Base-by-base conservation (phyloP, 2,113 vertebrate genomes). In the Bubo bubo region DNA sequence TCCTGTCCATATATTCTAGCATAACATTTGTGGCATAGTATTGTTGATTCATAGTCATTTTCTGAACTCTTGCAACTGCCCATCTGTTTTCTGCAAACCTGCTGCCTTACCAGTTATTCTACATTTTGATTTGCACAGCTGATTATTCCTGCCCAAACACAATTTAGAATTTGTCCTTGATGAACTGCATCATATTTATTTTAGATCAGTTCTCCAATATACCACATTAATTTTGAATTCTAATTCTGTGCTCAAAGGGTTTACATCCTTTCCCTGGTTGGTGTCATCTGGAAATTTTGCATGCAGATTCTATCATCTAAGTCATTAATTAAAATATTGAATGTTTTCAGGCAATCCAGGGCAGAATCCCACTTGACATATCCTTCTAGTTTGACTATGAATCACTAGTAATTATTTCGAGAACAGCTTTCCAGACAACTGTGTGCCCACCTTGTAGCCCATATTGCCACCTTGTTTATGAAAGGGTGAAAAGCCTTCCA, bases 241-340 rank as follows among this genome's bases (percentile, higher is more conserved):
- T 94, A 95, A 95, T 92, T 62, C 66, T 79, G 43, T 47, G 73
- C 77, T 96, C 66, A 82, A 74, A 94, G 66, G 20, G 92, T 39
- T 96, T 96, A 72, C 49, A 72, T 95, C 77, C 74, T 88, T 85
- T 86, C 84, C 67, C 85, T 59, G 49, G 53, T 55, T 86, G 45
- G 70, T 88, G 45, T 96, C 85, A 90, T 95, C 87, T 88, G 66
- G 66, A 95, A 94, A 95, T 88, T 88, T 18, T 91, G 87, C 81
- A 95, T 90, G 92, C 74, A 85, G 77, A 92, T 93, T 96, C 85
- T 74, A 91, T 79, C 67, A 88, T 72, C 73, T 82, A 81, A 90
- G 81, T 90, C 62, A 90, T 90, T 96, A 95, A 96, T 97, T 96
- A 97, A 96, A 96, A 96, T 73, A 93, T 24, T 94, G 30, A 94